These are phyloP conservation scores for Endotricha flammealis DNA, from an alignment of 2,888 invertebrate species.

Conservation along the genomic window DNA sequence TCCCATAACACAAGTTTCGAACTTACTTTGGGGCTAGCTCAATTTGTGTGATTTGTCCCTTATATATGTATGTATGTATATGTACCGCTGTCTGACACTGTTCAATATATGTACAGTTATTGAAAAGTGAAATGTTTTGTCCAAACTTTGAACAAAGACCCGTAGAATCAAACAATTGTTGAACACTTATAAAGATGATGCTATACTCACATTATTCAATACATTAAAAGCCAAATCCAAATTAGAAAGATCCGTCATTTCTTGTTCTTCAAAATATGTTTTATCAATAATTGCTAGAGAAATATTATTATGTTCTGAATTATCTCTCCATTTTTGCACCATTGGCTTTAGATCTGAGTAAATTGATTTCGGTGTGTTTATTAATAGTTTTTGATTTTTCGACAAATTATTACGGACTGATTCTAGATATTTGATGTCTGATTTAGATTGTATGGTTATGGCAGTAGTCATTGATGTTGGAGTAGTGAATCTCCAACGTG, in stretches of 20 bases:
- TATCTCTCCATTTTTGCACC: conserved; percentile 19
- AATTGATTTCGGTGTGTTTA: conserved; percentile 22
- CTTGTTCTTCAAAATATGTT: conserved; percentile 16
- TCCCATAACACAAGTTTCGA: too few species aligned
- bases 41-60: too few species aligned
- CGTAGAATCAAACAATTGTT: too few species aligned
- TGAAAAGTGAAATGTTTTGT: too few species aligned
- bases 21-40: too few species aligned
- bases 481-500: conserved; percentile 19
- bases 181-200: too few species aligned
- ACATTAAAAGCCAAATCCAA: conserved; percentile 22
- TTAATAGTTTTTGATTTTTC: conserved; percentile 17
- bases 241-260: conserved; percentile 18
- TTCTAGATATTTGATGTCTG: conserved; percentile 16
- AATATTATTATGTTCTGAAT: conserved; percentile 17
- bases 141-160: too few species aligned
- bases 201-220: conserved; percentile 21
- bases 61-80: too few species aligned
- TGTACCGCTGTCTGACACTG: too few species aligned
- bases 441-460: conserved; percentile 16
- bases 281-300: conserved; percentile 22
- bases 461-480: conserved; percentile 15
- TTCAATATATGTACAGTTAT: too few species aligned
- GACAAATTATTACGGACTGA: conserved; percentile 13
- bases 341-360: conserved; percentile 18